phyloP scores from a whole-genome alignment of 2,797 vertebrate genomes.

The Karalla daura region DNA sequence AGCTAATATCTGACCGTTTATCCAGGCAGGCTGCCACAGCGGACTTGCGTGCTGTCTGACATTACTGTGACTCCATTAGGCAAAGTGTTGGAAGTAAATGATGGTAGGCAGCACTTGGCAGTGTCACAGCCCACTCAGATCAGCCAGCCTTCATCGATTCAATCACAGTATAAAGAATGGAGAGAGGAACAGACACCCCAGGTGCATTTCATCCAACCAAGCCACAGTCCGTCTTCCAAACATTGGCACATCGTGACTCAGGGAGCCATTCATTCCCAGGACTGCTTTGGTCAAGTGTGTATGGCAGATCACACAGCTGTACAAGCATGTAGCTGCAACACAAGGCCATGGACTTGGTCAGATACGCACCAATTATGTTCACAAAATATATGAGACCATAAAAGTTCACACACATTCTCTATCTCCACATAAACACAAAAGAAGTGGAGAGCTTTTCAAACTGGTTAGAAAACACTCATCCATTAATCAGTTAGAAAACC shows the following conservation, averaged over 20 bases:
- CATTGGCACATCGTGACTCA: conserved; percentile 54
- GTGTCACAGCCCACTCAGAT: conserved; percentile 68
- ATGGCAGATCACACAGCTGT: conserved; percentile 21
- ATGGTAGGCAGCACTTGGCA: conserved; percentile 71
- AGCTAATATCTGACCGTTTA: conserved; percentile 74
- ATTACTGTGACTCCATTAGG: conserved; percentile 81
- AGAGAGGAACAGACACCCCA: conserved; percentile 56
- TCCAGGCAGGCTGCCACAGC: conserved; percentile 63
- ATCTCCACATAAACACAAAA: background rate
- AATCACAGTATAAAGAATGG: conserved; percentile 76
- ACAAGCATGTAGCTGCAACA: conserved; percentile 1
- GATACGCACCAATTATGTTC: background rate
- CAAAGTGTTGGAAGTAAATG: conserved; percentile 77
- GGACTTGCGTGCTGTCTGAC: conserved; percentile 73
- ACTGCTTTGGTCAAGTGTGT: conserved; percentile 27
- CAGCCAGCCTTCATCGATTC: conserved; percentile 76
- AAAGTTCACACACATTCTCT: background rate
- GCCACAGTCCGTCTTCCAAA: conserved; percentile 69
- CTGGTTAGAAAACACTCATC: background rate
- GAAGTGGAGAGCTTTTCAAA: background rate
- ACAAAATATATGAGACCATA: background rate
- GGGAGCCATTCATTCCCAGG: conserved; percentile 48
- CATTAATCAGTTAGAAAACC: background rate
- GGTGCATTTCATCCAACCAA: conserved; percentile 69
- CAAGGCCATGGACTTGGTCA: conserved; percentile 9